These are phyloP conservation scores for Scyliorhinus canicula DNA, from an alignment of 2,797 vertebrate genomes.

Conservation along the genomic window DNA sequence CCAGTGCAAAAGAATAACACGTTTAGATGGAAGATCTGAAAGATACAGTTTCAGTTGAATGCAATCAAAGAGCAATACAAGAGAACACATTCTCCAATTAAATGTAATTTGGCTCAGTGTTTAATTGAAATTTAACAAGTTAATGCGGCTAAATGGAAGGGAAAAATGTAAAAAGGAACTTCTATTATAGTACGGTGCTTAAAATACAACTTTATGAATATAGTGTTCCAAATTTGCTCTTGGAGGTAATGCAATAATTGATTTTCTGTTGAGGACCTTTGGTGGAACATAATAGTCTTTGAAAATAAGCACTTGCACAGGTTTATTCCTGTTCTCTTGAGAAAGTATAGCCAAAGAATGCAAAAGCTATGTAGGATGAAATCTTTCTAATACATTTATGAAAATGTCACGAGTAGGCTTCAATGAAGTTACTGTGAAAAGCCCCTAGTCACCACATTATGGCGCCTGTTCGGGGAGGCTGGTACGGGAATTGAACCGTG, in stretches of 20 bases:
- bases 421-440: too few species aligned
- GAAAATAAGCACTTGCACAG: background rate
- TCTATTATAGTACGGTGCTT: background rate
- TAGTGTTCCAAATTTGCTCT: background rate
- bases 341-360: background rate
- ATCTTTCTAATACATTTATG: background rate
- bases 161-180: background rate
- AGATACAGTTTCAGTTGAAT: background rate
- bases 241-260: background rate
- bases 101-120: background rate
- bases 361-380: background rate
- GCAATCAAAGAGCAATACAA: background rate
- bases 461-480: too few species aligned
- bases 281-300: background rate
- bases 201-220: background rate
- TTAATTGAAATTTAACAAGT: background rate
- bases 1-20: background rate
- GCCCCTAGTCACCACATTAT: too few species aligned
- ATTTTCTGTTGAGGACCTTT: background rate
- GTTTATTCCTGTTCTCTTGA: background rate
- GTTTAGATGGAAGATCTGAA: background rate
- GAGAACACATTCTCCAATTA: background rate
- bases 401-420: too few species aligned
- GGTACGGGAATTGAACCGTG: too few species aligned
- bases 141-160: background rate